Percentiles rank a stretch among this genome's conserved stretches.
phyloP scores from a whole-genome alignment of 92 coral and sea anemone species.

The Parazoanthus swiftii region DNA sequence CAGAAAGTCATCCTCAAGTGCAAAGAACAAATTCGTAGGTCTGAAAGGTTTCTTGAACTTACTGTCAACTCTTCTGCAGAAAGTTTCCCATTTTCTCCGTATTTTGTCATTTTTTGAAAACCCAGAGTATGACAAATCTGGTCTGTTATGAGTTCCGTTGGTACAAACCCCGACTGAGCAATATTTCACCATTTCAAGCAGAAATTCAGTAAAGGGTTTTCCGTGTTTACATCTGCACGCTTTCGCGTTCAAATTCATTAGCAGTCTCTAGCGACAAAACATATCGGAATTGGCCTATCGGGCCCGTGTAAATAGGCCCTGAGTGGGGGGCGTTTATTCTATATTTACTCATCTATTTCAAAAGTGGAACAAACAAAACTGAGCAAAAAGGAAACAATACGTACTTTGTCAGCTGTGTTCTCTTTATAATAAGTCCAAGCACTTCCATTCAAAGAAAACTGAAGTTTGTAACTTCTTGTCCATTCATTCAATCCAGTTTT shows the following conservation, averaged over 20 bases:
- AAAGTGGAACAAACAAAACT: too few relatives aligned
- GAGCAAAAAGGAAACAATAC: too few relatives aligned
- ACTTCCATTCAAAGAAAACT: too few relatives aligned
- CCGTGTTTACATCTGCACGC: constrained; percentile 49
- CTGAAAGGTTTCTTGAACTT: constrained; percentile 31
- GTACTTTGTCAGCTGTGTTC: too few relatives aligned
- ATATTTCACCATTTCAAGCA: constrained; percentile 48
- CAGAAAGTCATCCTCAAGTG: constrained; percentile 38
- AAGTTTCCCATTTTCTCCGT: constrained; percentile 44
- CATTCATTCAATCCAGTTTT: too few relatives aligned
- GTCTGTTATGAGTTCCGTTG: constrained; percentile 51
- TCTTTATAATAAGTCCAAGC: too few relatives aligned
- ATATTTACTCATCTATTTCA: too few relatives aligned
- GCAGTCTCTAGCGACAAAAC: constrained; percentile 7
- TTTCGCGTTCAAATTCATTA: constrained; percentile 31
- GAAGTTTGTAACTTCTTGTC: too few relatives aligned
- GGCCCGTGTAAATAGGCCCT: too few relatives aligned
- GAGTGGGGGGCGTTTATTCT: too few relatives aligned
- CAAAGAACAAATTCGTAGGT: constrained; percentile 44
- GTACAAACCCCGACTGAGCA: constrained; percentile 51
- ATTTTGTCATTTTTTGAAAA: constrained; percentile 38
- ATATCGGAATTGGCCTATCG: too few relatives aligned
- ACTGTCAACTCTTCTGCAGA: constrained; percentile 51
- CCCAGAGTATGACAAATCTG: constrained; percentile 47
- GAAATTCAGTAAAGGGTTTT: constrained; percentile 28